Percentiles rank a stretch among this genome's conserved stretches.
phyloP scores from a whole-genome alignment of 2,113 vertebrate species.

The Cololabis saira region DNA sequence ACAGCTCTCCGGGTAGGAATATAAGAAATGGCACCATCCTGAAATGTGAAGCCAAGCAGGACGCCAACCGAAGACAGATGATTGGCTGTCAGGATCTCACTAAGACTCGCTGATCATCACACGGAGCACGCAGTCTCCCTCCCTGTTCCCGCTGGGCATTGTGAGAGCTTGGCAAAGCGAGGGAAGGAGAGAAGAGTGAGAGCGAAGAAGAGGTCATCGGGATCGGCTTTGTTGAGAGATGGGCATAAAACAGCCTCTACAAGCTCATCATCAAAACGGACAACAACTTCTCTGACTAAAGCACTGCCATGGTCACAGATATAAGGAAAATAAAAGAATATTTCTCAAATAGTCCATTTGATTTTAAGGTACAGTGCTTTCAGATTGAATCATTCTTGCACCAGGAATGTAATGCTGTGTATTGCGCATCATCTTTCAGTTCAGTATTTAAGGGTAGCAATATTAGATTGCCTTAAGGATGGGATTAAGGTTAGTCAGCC shows the following conservation, averaged over 20 bases:
- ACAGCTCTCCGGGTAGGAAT: constrained; percentile 60
- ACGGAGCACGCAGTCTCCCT: constrained; percentile 58
- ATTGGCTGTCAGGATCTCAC: constrained; percentile 71
- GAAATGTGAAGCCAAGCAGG: constrained; percentile 68
- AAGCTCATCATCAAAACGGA: not conserved
- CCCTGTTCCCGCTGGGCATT: constrained; percentile 39
- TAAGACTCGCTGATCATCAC: constrained; percentile 72
- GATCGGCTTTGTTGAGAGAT: constrained; percentile 30
- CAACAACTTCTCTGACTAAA: not conserved
- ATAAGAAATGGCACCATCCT: constrained; percentile 65
- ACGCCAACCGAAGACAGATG: constrained; percentile 63
- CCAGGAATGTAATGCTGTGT: too few species aligned
- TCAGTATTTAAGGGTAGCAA: too few species aligned
- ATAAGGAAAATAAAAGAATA: not conserved
- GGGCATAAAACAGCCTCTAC: constrained; percentile 12
- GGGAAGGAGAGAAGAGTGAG: constrained; percentile 25
- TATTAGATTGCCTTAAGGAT: too few species aligned
- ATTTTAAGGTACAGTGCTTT: too few species aligned
- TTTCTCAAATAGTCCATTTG: too few species aligned
- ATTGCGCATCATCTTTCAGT: too few species aligned
- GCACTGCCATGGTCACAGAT: not conserved
- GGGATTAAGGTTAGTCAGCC: too few species aligned
- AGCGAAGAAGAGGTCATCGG: constrained; percentile 63
- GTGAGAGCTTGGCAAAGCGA: constrained; percentile 46
- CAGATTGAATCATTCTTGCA: too few species aligned